Evolutionary conservation across 2,113 vertebrate genomes (phyloP), one percentile per base, ranked within the genome.

Genomic region (Platichthys flesus): DNA sequence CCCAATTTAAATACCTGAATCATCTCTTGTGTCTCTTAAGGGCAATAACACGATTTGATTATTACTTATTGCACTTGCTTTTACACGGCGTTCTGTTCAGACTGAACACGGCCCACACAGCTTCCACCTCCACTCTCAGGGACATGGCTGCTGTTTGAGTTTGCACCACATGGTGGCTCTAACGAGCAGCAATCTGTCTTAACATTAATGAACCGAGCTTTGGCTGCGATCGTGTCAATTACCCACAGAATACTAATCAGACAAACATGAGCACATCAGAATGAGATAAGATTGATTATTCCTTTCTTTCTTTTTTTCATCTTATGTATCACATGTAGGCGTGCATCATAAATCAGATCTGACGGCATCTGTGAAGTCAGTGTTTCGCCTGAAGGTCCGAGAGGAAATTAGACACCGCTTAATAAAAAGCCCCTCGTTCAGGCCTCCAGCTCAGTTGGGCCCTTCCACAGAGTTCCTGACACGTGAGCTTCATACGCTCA

Each of bases 101-200:
- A 67, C 68, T 59, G 64, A 78, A 84, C 69, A 72, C 16, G 63
- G 64, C 64, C 71, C 55, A 52, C 47, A 75, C 52, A 67, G 60
- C 61, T 78, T 58, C 35, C 51, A 59, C 52, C 57, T 59, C 69
- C 79, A 42, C 66, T 28, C 20, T 56, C 12, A 60, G 71, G 62
- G 82, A 42, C 37, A 64, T 70, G 76, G 64, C 76, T 90, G 88
- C 78, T 81, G 82, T 88, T 85, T 85, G 66, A 70, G 72, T 78
- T 79, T 76, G 49, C 63, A 58, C 86, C 92, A 90, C 91, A 86
- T 78, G 90, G 86, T 82, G 91, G 89, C 88, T 86, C 86, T 89
- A 74, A 78, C 65, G 88, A 91, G 88, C 85, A 89, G 76, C 75
- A 76, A 78, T 89, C 79, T 79, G 67, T 83, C 70, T 72, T 49